Conservation (phyloP, 2,888 invertebrate species). For the Phaonia tiefii region DNA sequence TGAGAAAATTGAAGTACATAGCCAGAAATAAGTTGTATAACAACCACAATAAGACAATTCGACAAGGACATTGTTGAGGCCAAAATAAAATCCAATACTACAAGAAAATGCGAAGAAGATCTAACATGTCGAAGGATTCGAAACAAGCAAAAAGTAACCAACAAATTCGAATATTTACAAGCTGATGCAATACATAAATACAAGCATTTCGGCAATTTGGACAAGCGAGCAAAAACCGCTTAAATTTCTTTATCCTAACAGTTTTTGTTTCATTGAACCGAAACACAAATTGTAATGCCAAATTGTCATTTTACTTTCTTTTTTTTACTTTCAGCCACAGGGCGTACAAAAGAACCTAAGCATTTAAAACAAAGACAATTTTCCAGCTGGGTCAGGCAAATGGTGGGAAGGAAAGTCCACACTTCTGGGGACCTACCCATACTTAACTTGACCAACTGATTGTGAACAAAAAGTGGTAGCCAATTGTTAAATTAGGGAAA, state of each 20-base stretch:
- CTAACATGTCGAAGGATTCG: slow-evolving; percentile 1
- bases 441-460: no score
- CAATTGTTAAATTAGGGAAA: no score
- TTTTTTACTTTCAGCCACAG: slow-evolving; percentile 24
- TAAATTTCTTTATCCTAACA: slow-evolving; percentile 25
- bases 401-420: no score
- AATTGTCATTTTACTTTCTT: slow-evolving; percentile 53
- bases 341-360: no score
- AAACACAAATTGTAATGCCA: slow-evolving; percentile 54
- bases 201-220: slow-evolving; percentile 3
- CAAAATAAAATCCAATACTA: no score
- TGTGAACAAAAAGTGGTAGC: no score
- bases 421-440: no score
- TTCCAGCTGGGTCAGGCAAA: no score
- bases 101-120: neutral
- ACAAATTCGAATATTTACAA: slow-evolving; percentile 5
- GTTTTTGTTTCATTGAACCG: slow-evolving; percentile 34
- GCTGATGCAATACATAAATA: slow-evolving; percentile 1
- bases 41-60: neutral
- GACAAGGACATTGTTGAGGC: slow-evolving; percentile 37
- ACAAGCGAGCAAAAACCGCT: neutral
- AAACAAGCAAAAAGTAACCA: neutral
- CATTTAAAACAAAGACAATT: no score
- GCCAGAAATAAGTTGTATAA: slow-evolving; percentile 4
- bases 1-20: slow-evolving; percentile 30